These are phyloP conservation scores for Grantiella picta DNA, from an alignment of 2,113 vertebrate genomes.

Conservation along the genomic window DNA sequence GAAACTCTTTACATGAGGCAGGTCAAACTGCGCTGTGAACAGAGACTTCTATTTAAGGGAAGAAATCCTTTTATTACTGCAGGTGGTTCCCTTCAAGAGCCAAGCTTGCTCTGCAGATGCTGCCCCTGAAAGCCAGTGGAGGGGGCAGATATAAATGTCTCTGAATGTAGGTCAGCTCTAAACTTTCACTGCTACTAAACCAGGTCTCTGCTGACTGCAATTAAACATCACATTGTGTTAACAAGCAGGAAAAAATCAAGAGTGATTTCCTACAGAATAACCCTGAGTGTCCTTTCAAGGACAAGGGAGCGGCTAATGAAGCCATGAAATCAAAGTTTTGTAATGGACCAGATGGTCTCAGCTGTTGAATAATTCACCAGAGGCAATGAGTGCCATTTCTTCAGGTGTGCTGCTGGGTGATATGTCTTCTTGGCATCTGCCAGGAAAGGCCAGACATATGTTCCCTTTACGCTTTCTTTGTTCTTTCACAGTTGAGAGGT, in stretches of 20 bases:
- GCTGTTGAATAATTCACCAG: conserved; percentile 17
- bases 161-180: conserved; percentile 34
- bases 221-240: conserved; percentile 36
- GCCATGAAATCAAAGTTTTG: background rate
- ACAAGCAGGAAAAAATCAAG: background rate
- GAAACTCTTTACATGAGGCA: background rate
- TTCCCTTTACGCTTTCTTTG: background rate
- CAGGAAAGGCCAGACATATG: background rate
- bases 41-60: background rate
- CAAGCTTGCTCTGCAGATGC: background rate
- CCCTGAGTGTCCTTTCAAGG: conserved; percentile 4
- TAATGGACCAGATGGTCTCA: conserved; percentile 18
- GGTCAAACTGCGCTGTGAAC: background rate
- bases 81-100: background rate
- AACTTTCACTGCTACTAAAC: background rate
- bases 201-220: background rate
- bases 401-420: background rate
- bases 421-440: background rate
- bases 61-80: background rate
- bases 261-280: conserved; percentile 6
- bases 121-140: background rate
- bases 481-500: background rate
- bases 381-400: background rate
- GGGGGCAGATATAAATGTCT: background rate
- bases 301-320: background rate